phyloP scores from a whole-genome alignment of 2,888 invertebrate genomes.

The Amphipyra berbera region DNA sequence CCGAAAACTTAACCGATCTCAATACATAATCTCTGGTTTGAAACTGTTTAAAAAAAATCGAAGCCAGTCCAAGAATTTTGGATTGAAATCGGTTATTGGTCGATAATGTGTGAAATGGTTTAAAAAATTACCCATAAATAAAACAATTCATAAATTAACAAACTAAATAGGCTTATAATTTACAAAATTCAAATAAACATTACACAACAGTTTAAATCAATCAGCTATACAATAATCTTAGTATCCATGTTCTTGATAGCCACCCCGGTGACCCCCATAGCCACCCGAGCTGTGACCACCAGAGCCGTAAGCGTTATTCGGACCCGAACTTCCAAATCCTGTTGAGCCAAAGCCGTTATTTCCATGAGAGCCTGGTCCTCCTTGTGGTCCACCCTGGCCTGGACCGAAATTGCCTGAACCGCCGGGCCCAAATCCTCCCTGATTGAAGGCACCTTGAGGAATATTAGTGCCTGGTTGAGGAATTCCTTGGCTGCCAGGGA shows the following conservation, averaged over 20 bases:
- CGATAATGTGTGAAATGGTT: too few relatives aligned
- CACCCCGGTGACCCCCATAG: slow-evolving; percentile 32
- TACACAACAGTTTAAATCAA: slow-evolving; percentile 6
- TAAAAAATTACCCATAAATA: background rate
- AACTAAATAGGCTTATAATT: slow-evolving; percentile 14
- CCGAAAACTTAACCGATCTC: too few relatives aligned
- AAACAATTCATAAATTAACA: slow-evolving; percentile 8
- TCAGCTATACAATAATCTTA: slow-evolving; percentile 21
- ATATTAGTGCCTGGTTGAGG: slow-evolving; percentile 38
- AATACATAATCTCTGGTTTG: too few relatives aligned
- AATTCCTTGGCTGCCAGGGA: slow-evolving; percentile 32
- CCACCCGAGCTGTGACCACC: slow-evolving; percentile 32
- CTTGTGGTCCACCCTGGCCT: slow-evolving; percentile 10
- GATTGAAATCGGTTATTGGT: too few relatives aligned
- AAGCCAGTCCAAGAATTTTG: too few relatives aligned
- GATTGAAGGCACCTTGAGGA: slow-evolving; percentile 30
- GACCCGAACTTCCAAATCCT: slow-evolving; percentile 38
- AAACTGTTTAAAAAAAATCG: too few relatives aligned
- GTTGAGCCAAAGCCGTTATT: slow-evolving; percentile 7
- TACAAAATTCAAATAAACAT: slow-evolving; percentile 8
- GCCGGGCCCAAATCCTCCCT: too few relatives aligned
- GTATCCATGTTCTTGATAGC: slow-evolving; percentile 49
- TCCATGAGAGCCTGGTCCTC: slow-evolving; percentile 14
- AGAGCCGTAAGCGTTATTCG: slow-evolving; percentile 32
- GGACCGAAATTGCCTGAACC: slow-evolving; percentile 14